These are phyloP conservation scores for Pomacea canaliculata DNA, from an alignment of 2,888 invertebrate genomes.

Conservation along the genomic window DNA sequence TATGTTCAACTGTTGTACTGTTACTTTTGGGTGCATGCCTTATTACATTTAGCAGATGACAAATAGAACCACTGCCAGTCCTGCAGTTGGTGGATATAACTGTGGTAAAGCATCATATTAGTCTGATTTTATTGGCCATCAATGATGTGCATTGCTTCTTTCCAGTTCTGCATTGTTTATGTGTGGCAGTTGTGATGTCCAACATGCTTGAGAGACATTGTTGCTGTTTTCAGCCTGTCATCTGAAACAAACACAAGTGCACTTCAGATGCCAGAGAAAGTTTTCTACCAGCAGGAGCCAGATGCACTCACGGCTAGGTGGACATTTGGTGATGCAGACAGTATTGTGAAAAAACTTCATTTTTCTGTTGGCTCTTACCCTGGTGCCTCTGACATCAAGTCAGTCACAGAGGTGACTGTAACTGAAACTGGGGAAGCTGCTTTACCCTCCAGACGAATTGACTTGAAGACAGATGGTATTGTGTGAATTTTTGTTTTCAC, in stretches of 20 bases:
- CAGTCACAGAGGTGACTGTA: slow-evolving; percentile 2
- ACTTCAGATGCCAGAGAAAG: background rate
- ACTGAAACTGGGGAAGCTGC: slow-evolving; percentile 21
- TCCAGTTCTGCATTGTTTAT: too few species aligned
- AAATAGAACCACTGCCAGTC: too few species aligned
- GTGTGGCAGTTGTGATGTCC: too few species aligned
- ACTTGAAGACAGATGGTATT: slow-evolving; percentile 26
- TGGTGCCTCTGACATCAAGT: slow-evolving; percentile 25
- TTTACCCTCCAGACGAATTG: slow-evolving; percentile 21
- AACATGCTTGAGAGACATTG: too few species aligned
- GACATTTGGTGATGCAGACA: slow-evolving; percentile 27
- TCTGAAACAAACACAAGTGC: background rate
- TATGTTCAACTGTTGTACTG: too few species aligned
- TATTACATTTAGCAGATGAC: too few species aligned
- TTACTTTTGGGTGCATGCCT: too few species aligned
- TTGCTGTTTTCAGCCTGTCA: background rate
- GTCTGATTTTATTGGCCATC: too few species aligned
- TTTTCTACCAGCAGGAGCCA: slow-evolving; percentile 28
- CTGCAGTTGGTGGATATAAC: too few species aligned
- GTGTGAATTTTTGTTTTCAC: too few species aligned
- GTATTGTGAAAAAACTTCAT: slow-evolving; percentile 22
- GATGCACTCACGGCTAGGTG: slow-evolving; percentile 35
- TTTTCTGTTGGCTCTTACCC: slow-evolving; percentile 39
- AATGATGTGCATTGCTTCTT: too few species aligned
- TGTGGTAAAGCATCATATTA: too few species aligned